A percentile compares a stretch with the other conserved stretches of the same genome.
These are phyloP conservation scores for Sericinus montela DNA, from an alignment of 2,888 invertebrate genomes.

Conservation along the genomic window DNA sequence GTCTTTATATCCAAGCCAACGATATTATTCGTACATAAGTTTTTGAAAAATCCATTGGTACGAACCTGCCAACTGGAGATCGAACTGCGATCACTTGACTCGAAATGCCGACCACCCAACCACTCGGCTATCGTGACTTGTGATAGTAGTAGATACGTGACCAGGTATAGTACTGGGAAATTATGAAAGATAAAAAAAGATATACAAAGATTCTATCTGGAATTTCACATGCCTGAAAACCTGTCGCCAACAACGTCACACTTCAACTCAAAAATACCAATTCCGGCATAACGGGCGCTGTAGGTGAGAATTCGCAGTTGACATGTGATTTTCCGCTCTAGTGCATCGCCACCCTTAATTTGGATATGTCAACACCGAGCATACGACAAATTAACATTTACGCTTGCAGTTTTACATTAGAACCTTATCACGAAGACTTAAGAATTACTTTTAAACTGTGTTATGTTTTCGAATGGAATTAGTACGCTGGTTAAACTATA, in stretches of 20 bases:
- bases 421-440: slow-evolving; percentile 14
- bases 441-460: slow-evolving; percentile 17
- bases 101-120: too few relatives aligned
- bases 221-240: slow-evolving; percentile 3
- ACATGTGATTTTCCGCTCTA: slow-evolving; percentile 71
- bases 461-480: slow-evolving; percentile 1
- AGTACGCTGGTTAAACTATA: slow-evolving; percentile 17
- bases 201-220: neutral
- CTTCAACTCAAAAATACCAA: slow-evolving; percentile 11
- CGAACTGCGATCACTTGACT: too few relatives aligned
- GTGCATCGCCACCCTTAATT: slow-evolving; percentile 45
- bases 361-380: slow-evolving; percentile 48
- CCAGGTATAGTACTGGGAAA: too few relatives aligned
- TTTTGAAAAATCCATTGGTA: too few relatives aligned
- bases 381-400: slow-evolving; percentile 26
- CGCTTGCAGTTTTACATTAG: neutral
- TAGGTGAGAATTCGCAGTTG: slow-evolving; percentile 39
- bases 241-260: slow-evolving; percentile 10
- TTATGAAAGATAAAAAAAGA: neutral
- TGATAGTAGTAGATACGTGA: too few relatives aligned
- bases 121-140: too few relatives aligned
- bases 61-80: too few relatives aligned
- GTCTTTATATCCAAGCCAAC: too few relatives aligned
- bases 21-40: too few relatives aligned
- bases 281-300: slow-evolving; percentile 25